A percentile compares a stretch with the other conserved stretches of the same genome.
Conservation (phyloP, 2,113 vertebrate species). For the Oncorhynchus kisutch region DNA sequence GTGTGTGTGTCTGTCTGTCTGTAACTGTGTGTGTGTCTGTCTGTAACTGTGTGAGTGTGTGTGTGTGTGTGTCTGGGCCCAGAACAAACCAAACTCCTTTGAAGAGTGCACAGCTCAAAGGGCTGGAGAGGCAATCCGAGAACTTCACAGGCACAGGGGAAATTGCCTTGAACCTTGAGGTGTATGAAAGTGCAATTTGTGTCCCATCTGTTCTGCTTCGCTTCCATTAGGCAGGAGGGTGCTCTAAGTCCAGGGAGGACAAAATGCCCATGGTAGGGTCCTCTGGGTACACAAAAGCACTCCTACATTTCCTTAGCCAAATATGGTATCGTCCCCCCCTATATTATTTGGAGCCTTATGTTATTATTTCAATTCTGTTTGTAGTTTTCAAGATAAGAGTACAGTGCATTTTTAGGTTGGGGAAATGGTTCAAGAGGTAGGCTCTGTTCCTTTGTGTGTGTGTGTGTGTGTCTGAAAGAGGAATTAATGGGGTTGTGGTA, state of each 20-base stretch:
- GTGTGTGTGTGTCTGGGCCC: slow-evolving; percentile 57
- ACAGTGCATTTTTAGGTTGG: slow-evolving; percentile 20
- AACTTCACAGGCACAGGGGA: slow-evolving; percentile 76
- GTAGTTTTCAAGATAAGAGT: slow-evolving; percentile 34
- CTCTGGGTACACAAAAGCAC: slow-evolving; percentile 50
- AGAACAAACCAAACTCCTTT: slow-evolving; percentile 74
- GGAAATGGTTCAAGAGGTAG: slow-evolving; percentile 2
- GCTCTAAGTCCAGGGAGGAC: slow-evolving; percentile 48
- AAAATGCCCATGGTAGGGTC: slow-evolving; percentile 66
- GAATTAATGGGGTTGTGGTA: slow-evolving; percentile 12
- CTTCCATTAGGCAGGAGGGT: slow-evolving; percentile 76
- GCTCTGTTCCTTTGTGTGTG: not conserved
- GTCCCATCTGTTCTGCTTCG: slow-evolving; percentile 79
- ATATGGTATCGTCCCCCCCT: slow-evolving; percentile 44
- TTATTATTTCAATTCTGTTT: slow-evolving; percentile 36
- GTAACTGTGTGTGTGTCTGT: too few relatives aligned
- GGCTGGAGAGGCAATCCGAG: slow-evolving; percentile 75
- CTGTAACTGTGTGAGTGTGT: slow-evolving; percentile 39
- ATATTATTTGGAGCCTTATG: slow-evolving; percentile 25
- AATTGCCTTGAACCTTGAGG: slow-evolving; percentile 79
- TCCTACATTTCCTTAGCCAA: slow-evolving; percentile 67
- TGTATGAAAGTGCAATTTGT: slow-evolving; percentile 80
- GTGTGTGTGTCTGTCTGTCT: too few relatives aligned
- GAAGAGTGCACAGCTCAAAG: slow-evolving; percentile 78
- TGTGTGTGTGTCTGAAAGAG: slow-evolving; percentile 4